Conservation (phyloP, 2,888 invertebrate genomes). For the Macrosoma leucophasiata region DNA sequence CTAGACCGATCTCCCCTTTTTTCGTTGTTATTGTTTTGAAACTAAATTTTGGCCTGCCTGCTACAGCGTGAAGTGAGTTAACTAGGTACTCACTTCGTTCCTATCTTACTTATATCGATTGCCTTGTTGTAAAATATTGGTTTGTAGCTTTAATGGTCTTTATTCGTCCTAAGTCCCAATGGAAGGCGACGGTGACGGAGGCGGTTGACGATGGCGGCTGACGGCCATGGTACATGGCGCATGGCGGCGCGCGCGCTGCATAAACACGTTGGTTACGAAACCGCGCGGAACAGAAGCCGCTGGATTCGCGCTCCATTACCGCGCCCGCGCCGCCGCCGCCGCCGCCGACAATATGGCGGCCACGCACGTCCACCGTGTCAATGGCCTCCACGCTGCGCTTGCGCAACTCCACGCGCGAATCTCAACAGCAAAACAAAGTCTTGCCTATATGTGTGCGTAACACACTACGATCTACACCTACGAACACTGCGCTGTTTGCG, state of each 20-base stretch:
- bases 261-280: slow-evolving; percentile 52
- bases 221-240: slow-evolving; percentile 12
- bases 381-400: slow-evolving; percentile 70
- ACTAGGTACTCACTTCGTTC: too few relatives aligned
- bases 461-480: slow-evolving; percentile 20
- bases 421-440: slow-evolving; percentile 72
- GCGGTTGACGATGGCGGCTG: too few relatives aligned
- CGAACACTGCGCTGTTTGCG: slow-evolving; percentile 12
- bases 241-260: slow-evolving; percentile 19
- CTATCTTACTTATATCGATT: too few relatives aligned
- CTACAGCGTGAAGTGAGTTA: too few relatives aligned
- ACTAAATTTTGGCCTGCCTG: too few relatives aligned
- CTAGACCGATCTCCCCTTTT: too few relatives aligned
- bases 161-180: too few relatives aligned
- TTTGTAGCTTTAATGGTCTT: too few relatives aligned
- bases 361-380: slow-evolving; percentile 57
- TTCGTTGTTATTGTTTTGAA: too few relatives aligned
- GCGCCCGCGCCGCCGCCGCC: slow-evolving; percentile 34
- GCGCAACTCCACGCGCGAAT: slow-evolving; percentile 74
- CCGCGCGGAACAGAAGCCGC: slow-evolving; percentile 54
- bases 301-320: slow-evolving; percentile 65
- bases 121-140: too few relatives aligned
- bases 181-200: too few relatives aligned
- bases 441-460: slow-evolving; percentile 42
- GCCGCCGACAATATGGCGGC: slow-evolving; percentile 51